These are phyloP conservation scores for Argyresthia goedartella DNA, from an alignment of 2,888 invertebrate genomes.

Conservation along the genomic window DNA sequence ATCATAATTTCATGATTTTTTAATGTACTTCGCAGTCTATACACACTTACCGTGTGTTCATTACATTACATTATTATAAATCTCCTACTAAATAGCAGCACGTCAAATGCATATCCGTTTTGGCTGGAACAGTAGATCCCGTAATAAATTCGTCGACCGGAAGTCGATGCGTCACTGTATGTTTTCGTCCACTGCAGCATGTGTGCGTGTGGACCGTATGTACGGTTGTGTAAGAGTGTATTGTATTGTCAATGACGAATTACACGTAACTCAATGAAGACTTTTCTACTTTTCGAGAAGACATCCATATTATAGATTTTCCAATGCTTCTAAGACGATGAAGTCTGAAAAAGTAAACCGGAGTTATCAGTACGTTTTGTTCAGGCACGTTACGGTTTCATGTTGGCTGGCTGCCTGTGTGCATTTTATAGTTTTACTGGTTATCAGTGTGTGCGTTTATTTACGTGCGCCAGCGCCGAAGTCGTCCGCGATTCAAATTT, in stretches of 20 bases:
- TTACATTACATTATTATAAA: no score
- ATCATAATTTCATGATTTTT: no score
- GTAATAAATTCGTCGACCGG: slow-evolving; percentile 65
- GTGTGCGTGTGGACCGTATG: slow-evolving; percentile 37
- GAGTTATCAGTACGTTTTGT: neutral
- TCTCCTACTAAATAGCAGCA: neutral
- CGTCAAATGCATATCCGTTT: slow-evolving; percentile 5
- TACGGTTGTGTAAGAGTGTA: slow-evolving; percentile 26
- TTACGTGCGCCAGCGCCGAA: slow-evolving; percentile 71
- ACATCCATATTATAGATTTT: neutral
- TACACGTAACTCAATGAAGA: neutral
- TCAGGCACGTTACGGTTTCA: slow-evolving; percentile 3
- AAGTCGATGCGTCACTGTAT: slow-evolving; percentile 65
- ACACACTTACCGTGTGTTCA: no score
- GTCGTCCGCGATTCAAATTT: slow-evolving; percentile 71
- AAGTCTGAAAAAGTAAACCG: neutral
- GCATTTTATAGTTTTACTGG: slow-evolving; percentile 43
- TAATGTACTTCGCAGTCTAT: no score
- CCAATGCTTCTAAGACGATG: neutral
- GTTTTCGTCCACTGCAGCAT: slow-evolving; percentile 54
- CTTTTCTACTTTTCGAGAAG: no score
- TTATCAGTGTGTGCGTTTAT: slow-evolving; percentile 69
- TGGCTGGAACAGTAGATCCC: slow-evolving; percentile 42
- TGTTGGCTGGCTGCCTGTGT: slow-evolving; percentile 20
- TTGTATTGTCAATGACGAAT: slow-evolving; percentile 12